Evolutionary conservation across 2,888 invertebrate genomes (phyloP), one percentile per base, ranked within the genome.

Genomic region (Odontocolon sp.): DNA sequence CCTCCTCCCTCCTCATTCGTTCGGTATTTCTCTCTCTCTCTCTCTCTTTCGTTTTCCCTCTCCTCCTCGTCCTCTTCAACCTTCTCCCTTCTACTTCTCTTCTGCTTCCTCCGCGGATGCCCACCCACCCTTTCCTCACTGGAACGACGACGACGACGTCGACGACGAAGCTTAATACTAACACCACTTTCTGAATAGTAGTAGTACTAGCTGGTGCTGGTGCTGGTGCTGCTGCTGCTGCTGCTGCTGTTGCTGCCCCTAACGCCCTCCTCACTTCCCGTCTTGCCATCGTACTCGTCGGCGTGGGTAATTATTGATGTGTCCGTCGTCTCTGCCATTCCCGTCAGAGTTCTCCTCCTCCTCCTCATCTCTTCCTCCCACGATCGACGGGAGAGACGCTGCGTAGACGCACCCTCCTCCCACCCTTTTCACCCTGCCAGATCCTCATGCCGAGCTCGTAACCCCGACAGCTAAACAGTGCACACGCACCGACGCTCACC

Each of bases 281-380:
- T 84, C 85, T 84, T 84, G 84, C 85, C 83, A 82, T 82, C 84
- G 86, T 54, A 75, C 81, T 81, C 84, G 84, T 87, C 85, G 85
- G 83, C 85, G 83, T 85, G 86, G 89, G 87, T 90, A 89, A 89
- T 89, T 90, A 89, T 88, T 89, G 89, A 88, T 89, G 88, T 87
- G 89, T 88, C 87, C 88, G 86, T 87, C n/a, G n/a, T n/a, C n/a
- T n/a, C 84, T 9, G 84, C 86, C 83, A 85, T 83, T 11, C 81
- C 85, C 84, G 82, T 28, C 31, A 28, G 6, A 59, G 64, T 45
- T 59, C 40, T n/a, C 71, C 52, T 45, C 68, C 66, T 50, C 70
- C 54, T 31, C 31, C 50, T 23, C n/a, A n/a, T n/a, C n/a, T n/a
- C n/a, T n/a, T n/a, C n/a, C n/a, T n/a, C n/a, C 21, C 47, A 33